phyloP scores from a whole-genome alignment of 1,140 invertebrate species.

The Trinorchestia longiramus region DNA sequence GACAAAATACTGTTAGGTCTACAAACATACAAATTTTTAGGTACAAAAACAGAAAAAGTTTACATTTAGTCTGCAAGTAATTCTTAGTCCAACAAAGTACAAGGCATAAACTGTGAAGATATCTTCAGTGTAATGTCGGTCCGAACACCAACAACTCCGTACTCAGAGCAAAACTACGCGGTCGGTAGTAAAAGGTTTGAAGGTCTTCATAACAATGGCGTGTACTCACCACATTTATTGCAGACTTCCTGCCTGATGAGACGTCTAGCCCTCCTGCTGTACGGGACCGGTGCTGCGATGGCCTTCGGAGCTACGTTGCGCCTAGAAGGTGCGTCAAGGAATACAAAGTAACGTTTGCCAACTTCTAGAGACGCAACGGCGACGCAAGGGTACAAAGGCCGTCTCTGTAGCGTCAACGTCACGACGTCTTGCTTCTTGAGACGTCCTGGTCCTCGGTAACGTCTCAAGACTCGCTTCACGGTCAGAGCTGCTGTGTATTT shows the following conservation, averaged over 20 bases:
- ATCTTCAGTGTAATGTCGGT: too few relatives aligned
- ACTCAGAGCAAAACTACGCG: background rate
- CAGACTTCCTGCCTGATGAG: constrained; percentile 48
- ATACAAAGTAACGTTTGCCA: constrained; percentile 43
- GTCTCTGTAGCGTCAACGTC: constrained; percentile 5
- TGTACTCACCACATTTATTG: constrained; percentile 38
- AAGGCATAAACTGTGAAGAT: too few relatives aligned
- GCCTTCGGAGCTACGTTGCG: constrained; percentile 35
- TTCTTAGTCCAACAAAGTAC: too few relatives aligned
- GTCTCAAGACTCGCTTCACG: constrained; percentile 12
- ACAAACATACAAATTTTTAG: too few relatives aligned
- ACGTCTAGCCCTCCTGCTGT: constrained; percentile 11
- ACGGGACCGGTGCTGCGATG: constrained; percentile 2
- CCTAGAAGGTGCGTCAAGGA: constrained; percentile 4
- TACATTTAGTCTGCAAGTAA: too few relatives aligned
- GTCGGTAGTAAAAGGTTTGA: background rate
- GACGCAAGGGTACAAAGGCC: constrained; percentile 8
- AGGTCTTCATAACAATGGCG: background rate
- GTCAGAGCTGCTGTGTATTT: constrained; percentile 36
- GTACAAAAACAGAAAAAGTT: too few relatives aligned
- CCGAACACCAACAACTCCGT: too few relatives aligned
- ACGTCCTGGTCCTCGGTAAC: background rate
- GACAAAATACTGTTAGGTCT: too few relatives aligned
- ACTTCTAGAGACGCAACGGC: constrained; percentile 27
- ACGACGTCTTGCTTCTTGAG: constrained; percentile 44